Base-by-base conservation (phyloP, 2,888 invertebrate genomes). In the Lampropteryx suffumata region DNA sequence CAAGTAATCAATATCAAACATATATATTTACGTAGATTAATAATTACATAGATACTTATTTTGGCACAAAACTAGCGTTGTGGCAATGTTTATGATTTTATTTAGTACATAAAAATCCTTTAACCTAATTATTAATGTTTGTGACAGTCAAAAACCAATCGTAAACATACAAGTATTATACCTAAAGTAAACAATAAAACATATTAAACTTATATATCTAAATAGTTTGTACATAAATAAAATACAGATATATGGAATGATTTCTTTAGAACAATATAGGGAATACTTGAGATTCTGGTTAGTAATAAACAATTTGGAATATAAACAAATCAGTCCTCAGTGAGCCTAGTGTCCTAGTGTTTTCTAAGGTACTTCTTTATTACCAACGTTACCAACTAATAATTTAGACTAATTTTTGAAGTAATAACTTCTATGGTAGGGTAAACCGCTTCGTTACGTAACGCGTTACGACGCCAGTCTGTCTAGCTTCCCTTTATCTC, bases 231-330 rank as follows among this genome's bases (percentile, higher is more conserved):
- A 24, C 24, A 7, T 26, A 24, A 24, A 37, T 26, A 17, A 30
- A 26, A n/a, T n/a, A n/a, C n/a, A n/a, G n/a, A n/a, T 13, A 14
- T 21, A 24, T 45, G 45, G 45, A 45, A 45, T 45, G 45, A 36
- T 45, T 26, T 40, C 24, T 26, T 44, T 34, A 26, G 33, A 43
- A 21, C 34, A 43, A 17, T 8, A 37, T 1, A 24, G 11, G 33
- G 13, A 50, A 34, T 40, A 9, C 26, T 34, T 46, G 41, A 45
- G 50, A 50, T 50, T 50, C 50, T 28, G 10, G 10, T 42, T 21
- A 33, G 26, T 27, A 12, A 32, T 5, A 14, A 14, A 12, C 8
- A 34, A 45, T 11, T 13, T 17, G n/a, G 32, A 42, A 36, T 14
- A 17, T 33, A 24, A 28, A 10, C n/a, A 39, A 42, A 37, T 35